Conservation (phyloP, 2,888 invertebrate genomes). For the Stratiomys singularior region DNA sequence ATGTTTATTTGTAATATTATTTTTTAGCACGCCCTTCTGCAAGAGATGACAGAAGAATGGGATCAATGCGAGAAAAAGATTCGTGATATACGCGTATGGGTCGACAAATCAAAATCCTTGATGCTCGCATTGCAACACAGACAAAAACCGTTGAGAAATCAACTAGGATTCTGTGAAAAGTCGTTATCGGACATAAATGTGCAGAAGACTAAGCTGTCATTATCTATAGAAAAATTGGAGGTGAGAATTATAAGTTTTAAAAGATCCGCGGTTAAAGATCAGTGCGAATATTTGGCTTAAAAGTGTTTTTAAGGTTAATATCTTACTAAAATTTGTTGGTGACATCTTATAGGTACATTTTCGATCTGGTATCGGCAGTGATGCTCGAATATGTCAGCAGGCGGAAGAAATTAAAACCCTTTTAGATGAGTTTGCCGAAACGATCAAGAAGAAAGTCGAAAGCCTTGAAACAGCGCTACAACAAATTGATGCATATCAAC, state of each 20-base stretch:
- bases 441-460: slow-evolving; percentile 61
- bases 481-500: slow-evolving; percentile 88
- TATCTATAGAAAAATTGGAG: slow-evolving; percentile 91
- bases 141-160: slow-evolving; percentile 88
- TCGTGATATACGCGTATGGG: slow-evolving; percentile 88
- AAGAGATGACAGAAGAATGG: slow-evolving; percentile 95
- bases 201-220: slow-evolving; percentile 87
- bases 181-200: slow-evolving; percentile 86
- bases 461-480: slow-evolving; percentile 80
- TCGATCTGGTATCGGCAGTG: slow-evolving; percentile 84
- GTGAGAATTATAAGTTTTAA: no score
- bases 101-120: slow-evolving; percentile 83
- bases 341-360: slow-evolving; percentile 80
- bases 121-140: slow-evolving; percentile 84
- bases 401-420: slow-evolving; percentile 76
- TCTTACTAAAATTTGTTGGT: slow-evolving; percentile 34
- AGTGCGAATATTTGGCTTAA: no score
- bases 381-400: slow-evolving; percentile 77
- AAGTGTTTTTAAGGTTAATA: neutral
- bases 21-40: slow-evolving; percentile 81
- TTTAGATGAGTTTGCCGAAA: slow-evolving; percentile 69
- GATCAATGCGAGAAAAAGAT: slow-evolving; percentile 95
- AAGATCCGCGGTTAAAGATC: no score
- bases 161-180: slow-evolving; percentile 86
- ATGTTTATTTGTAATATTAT: neutral